A percentile compares a stretch with the other conserved stretches of the same genome.
These are phyloP conservation scores for Oreochromis mossambicus DNA, from an alignment of 2,797 vertebrate genomes.

Conservation along the genomic window DNA sequence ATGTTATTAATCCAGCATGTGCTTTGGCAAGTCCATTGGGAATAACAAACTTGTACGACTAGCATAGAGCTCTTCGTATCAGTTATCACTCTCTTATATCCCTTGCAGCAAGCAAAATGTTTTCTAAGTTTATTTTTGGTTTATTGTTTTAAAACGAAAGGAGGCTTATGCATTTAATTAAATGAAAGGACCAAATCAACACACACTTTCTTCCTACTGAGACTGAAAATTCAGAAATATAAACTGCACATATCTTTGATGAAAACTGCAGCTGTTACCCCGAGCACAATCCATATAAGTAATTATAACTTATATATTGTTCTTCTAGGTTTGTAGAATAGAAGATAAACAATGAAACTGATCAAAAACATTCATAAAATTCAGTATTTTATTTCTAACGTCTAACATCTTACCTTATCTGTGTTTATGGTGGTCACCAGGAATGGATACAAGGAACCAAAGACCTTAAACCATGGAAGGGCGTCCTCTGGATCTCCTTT, in stretches of 20 bases:
- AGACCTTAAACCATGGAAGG: neutral
- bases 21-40: neutral
- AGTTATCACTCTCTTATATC: neutral
- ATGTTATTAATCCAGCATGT: neutral
- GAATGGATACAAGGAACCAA: neutral
- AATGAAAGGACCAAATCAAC: neutral
- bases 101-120: neutral
- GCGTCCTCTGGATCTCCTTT: neutral
- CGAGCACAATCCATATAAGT: neutral
- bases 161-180: neutral
- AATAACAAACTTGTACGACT: neutral
- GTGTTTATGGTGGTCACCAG: neutral
- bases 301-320: neutral
- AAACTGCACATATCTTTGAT: neutral
- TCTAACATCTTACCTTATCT: neutral
- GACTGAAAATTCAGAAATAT: neutral
- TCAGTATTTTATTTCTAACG: neutral
- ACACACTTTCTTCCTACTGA: neutral
- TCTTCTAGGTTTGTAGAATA: neutral
- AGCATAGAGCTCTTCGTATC: neutral
- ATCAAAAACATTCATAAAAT: neutral
- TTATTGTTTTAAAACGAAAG: neutral
- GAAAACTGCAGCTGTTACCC: neutral
- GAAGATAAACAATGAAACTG: neutral
- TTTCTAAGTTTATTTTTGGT: neutral